Evolutionary conservation across 2,888 invertebrate genomes (phyloP), one percentile per base, ranked within the genome.

Genomic region (Elysia crispata): DNA sequence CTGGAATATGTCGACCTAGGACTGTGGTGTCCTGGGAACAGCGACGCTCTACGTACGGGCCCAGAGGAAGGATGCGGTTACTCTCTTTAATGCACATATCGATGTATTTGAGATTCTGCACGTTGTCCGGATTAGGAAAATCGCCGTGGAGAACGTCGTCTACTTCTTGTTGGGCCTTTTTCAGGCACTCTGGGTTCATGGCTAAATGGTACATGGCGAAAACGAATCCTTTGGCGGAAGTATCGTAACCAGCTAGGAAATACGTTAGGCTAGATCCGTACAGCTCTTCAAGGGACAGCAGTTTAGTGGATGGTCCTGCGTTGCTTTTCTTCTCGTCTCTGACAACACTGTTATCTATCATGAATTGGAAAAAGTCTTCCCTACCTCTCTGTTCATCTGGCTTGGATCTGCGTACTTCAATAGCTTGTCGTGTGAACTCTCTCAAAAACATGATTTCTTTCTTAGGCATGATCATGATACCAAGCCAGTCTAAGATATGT

Each of bases 21-120:
- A 73, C n/a, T 13, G 6, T 54, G 5, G 73, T 73, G 25, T 73
- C 73, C 30, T 73, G 49, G 13, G 23, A n/a, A 33, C 73, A 73
- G 13, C 25, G 20, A 13, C 73, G 18, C 73, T 73, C 73, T 18
- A 73, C 50, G 28, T 25, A 73, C 18, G n/a, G 28, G 15, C 54
- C 73, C 25, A 73, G 30, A 1, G 73, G 73, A 28, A 33, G 20
- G 20, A 73, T 1, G 25, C 73, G 18, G 50, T 13, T 73, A 23
- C 73, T 57, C 30, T 73, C 73, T 25, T 73, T 73, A 33, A 73
- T 50, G n/a, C 73, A 73, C 57, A 28, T n/a, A 20, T 73, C 73
- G 28, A 73, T 23, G 28, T 73, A 73, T 20, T 50, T 49, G 15
- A 73, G 57, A 20, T 54, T 25, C 13, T 28, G 54, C 25, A 73